A percentile compares a stretch with the other conserved stretches of the same genome.
Evolutionary conservation across 2,888 invertebrate genomes (phyloP).

Genomic region (Papilio elwesi): DNA sequence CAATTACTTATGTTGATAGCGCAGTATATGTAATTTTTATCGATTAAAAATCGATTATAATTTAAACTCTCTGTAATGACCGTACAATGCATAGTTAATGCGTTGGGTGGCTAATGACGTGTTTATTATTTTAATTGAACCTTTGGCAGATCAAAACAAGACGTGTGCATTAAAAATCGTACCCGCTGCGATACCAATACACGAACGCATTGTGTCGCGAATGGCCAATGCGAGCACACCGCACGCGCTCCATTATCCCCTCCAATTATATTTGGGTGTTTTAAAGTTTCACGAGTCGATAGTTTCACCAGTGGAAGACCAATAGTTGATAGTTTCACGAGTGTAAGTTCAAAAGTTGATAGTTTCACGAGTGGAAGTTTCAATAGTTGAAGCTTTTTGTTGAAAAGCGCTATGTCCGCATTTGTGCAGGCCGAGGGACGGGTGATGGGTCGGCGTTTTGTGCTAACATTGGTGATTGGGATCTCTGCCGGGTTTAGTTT

Average conservation of each 20-base stretch:
- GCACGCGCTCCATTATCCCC: neutral
- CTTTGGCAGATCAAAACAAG: conserved; percentile 29
- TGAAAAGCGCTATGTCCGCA: conserved; percentile 45
- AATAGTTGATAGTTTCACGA: neutral
- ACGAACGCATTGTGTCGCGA: conserved; percentile 24
- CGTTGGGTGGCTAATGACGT: neutral
- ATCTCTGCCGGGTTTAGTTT: conserved; percentile 90
- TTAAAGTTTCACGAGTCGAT: neutral
- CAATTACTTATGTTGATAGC: too few relatives aligned
- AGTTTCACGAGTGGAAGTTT: neutral
- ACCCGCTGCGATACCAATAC: neutral
- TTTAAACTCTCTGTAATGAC: neutral
- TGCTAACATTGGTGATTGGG: conserved; percentile 88
- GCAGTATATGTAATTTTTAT: too few relatives aligned
- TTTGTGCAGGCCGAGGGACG: conserved; percentile 75
- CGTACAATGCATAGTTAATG: conserved; percentile 1
- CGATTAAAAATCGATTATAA: too few relatives aligned
- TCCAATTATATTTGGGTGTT: neutral
- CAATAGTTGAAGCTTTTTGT: neutral
- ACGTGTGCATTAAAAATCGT: conserved; percentile 7
- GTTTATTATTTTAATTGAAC: conserved; percentile 26
- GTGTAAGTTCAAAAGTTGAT: neutral
- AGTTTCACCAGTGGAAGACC: neutral
- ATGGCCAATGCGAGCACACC: conserved; percentile 5
- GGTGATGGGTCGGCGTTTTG: conserved; percentile 87